These are phyloP conservation scores for Morbakka virulenta DNA, from an alignment of 30 jellyfish, hydroid and myxozoan species.

Conservation along the genomic window DNA sequence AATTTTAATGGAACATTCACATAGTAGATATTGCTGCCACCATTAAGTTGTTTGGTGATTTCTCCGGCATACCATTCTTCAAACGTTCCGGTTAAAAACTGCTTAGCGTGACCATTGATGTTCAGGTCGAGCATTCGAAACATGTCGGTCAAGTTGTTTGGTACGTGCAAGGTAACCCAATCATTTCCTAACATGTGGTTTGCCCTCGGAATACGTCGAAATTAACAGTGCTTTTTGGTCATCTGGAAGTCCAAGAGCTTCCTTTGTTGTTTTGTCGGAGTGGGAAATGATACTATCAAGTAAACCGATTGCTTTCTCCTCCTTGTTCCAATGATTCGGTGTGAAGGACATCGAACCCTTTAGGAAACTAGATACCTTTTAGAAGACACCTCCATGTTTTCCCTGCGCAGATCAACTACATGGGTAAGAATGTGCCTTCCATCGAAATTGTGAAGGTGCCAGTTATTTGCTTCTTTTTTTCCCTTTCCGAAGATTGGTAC, in stretches of 20 bases:
- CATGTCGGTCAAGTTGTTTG: too few species aligned
- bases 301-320: slow-evolving; percentile 17
- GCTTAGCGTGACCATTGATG: too few species aligned
- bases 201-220: slow-evolving; percentile 46
- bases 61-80: too few species aligned
- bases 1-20: too few species aligned
- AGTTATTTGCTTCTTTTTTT: slow-evolving; percentile 37
- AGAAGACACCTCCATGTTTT: slow-evolving; percentile 12
- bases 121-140: too few species aligned
- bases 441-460: slow-evolving; percentile 40
- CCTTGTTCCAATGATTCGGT: slow-evolving; percentile 43
- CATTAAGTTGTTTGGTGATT: too few species aligned
- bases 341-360: slow-evolving; percentile 13
- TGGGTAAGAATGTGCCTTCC: slow-evolving; percentile 1
- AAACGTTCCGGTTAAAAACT: too few species aligned
- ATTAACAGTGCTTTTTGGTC: slow-evolving; percentile 38
- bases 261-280: not conserved
- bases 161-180: too few species aligned
- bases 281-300: slow-evolving; percentile 1
- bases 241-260: not conserved
- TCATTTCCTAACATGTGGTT: too few species aligned
- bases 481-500: slow-evolving; percentile 43
- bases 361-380: slow-evolving; percentile 4
- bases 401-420: slow-evolving; percentile 22
- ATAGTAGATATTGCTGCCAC: too few species aligned